Evolutionary conservation across 2,113 vertebrate species (phyloP), one percentile per base, ranked within the genome.

Genomic region (Holacanthus passer): DNA sequence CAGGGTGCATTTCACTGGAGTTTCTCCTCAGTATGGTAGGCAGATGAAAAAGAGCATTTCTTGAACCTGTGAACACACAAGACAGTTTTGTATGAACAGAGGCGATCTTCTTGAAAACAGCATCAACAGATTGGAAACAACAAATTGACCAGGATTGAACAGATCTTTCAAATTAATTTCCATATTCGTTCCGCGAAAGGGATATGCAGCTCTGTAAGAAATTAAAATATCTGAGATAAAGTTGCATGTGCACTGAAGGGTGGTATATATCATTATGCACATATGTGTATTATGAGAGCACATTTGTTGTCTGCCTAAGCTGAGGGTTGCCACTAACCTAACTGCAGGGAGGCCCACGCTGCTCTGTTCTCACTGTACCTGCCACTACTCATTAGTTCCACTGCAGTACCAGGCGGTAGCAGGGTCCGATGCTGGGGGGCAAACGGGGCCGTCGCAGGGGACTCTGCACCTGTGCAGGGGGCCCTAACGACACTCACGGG

Each of bases 351-450:
- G 81, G 71, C 77, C 84, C 74, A 79, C 6, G 24, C 85, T 73
- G 71, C 71, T 85, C 78, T 53, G 62, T 86, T 93, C 87, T 89
- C 84, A 79, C 91, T 95, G 93, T 95, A 95, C 94, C 96, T 97
- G 96, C 96, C 96, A 96, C 93, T 94, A 92, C 90, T 81, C 93
- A 96, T 97, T 97, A 97, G 89, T 96, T 97, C 95, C 95, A 95
- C 93, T 89, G 93, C 90, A 93, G 93, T 91, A 94, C 87, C 92
- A 95, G 95, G 91, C 89, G 73, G 82, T 70, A 73, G 82, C 82
- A 79, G 77, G 91, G 91, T 83, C 79, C 91, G 69, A 39, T 90
- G 39, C 86, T 84, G 82, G 92, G 94, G 90, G 91, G 69, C 83
- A 91, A 94, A 94, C 90, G 12, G 81, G 81, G 87, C 71, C 83